Conservation (phyloP, 2,888 invertebrate genomes). For the Antheraea assamensis region DNA sequence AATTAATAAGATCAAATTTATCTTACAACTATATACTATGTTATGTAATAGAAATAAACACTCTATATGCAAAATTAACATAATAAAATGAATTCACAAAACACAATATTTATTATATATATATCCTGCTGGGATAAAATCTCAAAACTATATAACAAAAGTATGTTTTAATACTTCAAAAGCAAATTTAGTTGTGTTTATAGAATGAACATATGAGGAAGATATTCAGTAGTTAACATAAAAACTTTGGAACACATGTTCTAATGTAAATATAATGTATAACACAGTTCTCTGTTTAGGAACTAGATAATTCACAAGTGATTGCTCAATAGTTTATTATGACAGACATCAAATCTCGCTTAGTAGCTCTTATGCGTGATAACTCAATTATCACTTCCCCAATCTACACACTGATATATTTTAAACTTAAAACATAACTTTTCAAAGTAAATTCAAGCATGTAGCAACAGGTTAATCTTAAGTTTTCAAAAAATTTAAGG, state of each 20-base stretch:
- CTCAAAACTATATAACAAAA: neutral
- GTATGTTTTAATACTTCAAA: neutral
- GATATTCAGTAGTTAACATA: constrained; percentile 38
- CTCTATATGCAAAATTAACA: neutral
- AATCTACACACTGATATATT: constrained; percentile 20
- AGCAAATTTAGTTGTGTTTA: constrained; percentile 16
- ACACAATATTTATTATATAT: neutral
- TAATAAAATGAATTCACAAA: neutral
- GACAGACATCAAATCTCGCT: constrained; percentile 41
- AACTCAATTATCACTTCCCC: constrained; percentile 27
- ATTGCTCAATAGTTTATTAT: constrained; percentile 42
- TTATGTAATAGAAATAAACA: neutral
- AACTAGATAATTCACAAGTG: constrained; percentile 32
- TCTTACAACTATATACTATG: neutral
- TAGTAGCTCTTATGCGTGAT: constrained; percentile 34
- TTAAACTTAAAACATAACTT: neutral
- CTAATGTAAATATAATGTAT: constrained; percentile 54
- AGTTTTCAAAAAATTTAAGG: neutral
- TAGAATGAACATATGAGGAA: constrained; percentile 52
- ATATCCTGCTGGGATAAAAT: neutral
- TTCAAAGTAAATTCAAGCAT: neutral
- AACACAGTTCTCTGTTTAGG: constrained; percentile 42
- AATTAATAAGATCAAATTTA: neutral
- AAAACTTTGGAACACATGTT: constrained; percentile 63
- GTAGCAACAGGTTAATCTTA: constrained; percentile 1